Evolutionary conservation across 2,888 invertebrate species (phyloP).

Genomic region (Julus scandinavius): DNA sequence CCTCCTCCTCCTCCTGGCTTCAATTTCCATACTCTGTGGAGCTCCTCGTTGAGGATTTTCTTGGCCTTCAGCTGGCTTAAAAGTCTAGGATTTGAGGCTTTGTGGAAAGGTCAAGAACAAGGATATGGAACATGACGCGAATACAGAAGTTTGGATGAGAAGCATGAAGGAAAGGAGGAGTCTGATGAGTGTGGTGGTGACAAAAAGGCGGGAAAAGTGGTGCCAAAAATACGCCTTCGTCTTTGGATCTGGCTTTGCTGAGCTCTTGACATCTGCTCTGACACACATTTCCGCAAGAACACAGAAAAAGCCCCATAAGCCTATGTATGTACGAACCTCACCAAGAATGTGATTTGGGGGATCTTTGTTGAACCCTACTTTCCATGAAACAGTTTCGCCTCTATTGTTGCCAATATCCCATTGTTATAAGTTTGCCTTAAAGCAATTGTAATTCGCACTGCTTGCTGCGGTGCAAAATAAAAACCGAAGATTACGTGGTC

Average conservation of each 20-base stretch:
- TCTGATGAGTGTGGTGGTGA: background rate
- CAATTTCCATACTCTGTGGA: slow-evolving; percentile 16
- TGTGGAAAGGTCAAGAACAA: slow-evolving; percentile 36
- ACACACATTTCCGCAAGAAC: background rate
- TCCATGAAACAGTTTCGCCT: background rate
- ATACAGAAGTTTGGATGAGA: background rate
- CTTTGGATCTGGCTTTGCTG: background rate
- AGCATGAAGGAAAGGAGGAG: background rate
- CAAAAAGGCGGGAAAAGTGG: background rate
- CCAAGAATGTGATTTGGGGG: background rate
- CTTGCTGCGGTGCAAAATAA: background rate
- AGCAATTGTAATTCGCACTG: background rate
- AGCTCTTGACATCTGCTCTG: background rate
- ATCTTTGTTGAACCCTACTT: background rate
- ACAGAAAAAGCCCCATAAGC: background rate
- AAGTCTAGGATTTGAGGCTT: slow-evolving; percentile 7
- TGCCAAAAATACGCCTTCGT: background rate
- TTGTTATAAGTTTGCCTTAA: background rate
- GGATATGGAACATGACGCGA: slow-evolving; percentile 26
- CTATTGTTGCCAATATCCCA: background rate
- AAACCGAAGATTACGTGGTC: background rate
- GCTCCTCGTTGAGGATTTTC: slow-evolving; percentile 23
- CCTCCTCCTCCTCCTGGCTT: background rate
- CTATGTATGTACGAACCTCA: slow-evolving; percentile 1
- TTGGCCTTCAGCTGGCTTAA: background rate